Conservation (phyloP, 2,797 vertebrate species). For the Paratrypauchen microcephalus region DNA sequence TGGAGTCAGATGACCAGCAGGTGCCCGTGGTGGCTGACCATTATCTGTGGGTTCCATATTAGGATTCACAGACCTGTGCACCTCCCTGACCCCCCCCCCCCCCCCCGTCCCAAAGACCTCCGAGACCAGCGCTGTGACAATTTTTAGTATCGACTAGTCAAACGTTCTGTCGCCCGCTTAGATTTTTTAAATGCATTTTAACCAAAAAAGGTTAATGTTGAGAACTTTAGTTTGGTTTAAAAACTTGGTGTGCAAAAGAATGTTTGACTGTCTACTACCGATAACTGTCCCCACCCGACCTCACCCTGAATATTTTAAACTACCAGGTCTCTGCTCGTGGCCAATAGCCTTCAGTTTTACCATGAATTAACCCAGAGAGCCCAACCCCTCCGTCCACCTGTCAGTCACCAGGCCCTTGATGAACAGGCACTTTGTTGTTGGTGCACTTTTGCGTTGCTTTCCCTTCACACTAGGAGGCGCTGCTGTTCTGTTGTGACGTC, state of each 20-base stretch:
- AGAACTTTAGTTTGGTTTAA: too few relatives aligned
- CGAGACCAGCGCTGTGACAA: too few relatives aligned
- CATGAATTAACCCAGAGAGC: background rate
- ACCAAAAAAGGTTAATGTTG: too few relatives aligned
- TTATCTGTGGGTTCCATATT: slow-evolving; percentile 66
- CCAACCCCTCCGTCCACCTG: background rate
- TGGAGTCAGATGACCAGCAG: slow-evolving; percentile 61
- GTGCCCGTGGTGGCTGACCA: slow-evolving; percentile 60
- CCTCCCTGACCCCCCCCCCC: too few relatives aligned
- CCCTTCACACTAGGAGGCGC: slow-evolving; percentile 18
- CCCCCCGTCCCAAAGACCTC: background rate
- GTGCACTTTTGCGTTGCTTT: slow-evolving; percentile 14
- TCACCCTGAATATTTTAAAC: background rate
- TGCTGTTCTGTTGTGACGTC: slow-evolving; percentile 10
- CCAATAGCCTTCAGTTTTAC: background rate
- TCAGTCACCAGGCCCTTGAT: slow-evolving; percentile 24
- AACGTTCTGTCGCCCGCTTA: background rate
- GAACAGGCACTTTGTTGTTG: slow-evolving; percentile 32
- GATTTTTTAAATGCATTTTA: background rate
- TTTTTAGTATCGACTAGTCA: too few relatives aligned
- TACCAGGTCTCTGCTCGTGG: background rate
- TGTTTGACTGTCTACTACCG: too few relatives aligned
- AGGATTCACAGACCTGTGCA: slow-evolving; percentile 12
- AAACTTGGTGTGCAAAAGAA: too few relatives aligned
- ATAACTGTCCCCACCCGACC: background rate